Evolutionary conservation across 2,888 invertebrate species (phyloP), one percentile per base, ranked within the genome.

Genomic region (Onthophagus sagittarius): DNA sequence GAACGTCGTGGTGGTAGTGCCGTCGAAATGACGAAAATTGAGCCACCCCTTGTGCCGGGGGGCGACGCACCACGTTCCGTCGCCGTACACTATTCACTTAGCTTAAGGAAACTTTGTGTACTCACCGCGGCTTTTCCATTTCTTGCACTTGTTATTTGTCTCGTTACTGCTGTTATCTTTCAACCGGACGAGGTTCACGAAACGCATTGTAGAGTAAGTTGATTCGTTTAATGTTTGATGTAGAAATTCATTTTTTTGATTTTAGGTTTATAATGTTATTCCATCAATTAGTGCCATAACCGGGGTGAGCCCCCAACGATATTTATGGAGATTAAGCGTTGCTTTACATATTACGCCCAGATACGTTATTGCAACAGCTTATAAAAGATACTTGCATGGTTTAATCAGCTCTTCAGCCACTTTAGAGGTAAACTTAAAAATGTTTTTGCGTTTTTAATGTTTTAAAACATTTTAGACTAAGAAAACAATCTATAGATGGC

Each of bases 221-320:
- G 7, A 70, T 9, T 23, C 13, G 64, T 67, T 31, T 71, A 31
- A 15, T 15, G 6, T 69, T 23, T 67, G n/a, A 65, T 71, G 15
- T 14, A 11, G n/a, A n/a, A 64, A 31, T 23, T 72, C 13, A 33
- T 69, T 15, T 14, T 69, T 7, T 72, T 72, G 15, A 33, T 33
- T 53, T 53, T 53, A 53, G 39, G 97, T 96, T 73, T 95, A 94
- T 86, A 97, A 97, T 86, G 91, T 96, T 85, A 93, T 97, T 83
- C 97, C 97, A 82, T 96, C 96, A 81, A 96, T 97, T 87, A 97
- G 96, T 89, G 95, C 97, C 78, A 95, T 97, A 84, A 97, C 97
- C 76, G 97, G 97, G 71, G 92, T 97, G 79, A 94, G 94, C 82
- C 97, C 97, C 31, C 96, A 97, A 86, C 89, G 94, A 81, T 97